These are phyloP conservation scores for Sinohyriopsis cumingii DNA, from an alignment of 2,888 invertebrate species.

Conservation along the genomic window DNA sequence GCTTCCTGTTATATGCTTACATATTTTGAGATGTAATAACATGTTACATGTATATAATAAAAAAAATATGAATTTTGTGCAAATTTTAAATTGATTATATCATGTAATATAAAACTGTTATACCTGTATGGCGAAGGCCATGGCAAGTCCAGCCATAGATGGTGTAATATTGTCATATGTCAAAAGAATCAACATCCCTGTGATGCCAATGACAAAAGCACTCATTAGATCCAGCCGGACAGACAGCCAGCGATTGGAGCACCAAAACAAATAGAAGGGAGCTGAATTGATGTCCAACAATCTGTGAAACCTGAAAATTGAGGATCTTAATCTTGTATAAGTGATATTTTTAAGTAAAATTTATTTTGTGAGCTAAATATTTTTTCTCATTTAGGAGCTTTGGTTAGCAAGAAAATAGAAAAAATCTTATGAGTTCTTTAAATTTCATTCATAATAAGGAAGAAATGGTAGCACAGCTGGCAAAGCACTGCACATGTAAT, in stretches of 20 bases:
- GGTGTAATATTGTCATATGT: slow-evolving; percentile 67
- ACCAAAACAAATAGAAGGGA: slow-evolving; percentile 74
- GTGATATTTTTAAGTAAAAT: too few species aligned
- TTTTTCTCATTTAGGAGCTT: too few species aligned
- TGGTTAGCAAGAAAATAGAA: too few species aligned
- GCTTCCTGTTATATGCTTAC: too few species aligned
- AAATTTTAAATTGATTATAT: neutral
- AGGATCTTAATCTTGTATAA: neutral
- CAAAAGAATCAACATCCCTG: slow-evolving; percentile 52
- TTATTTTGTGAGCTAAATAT: too few species aligned
- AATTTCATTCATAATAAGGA: too few species aligned
- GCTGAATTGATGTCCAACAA: slow-evolving; percentile 74
- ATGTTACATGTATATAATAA: too few species aligned
- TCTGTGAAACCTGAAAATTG: slow-evolving; percentile 72
- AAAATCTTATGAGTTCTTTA: too few species aligned
- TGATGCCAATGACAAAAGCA: slow-evolving; percentile 42
- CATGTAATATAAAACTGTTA: neutral
- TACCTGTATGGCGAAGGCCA: slow-evolving; percentile 77
- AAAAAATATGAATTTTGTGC: too few species aligned
- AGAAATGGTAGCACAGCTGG: too few species aligned
- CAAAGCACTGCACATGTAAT: too few species aligned
- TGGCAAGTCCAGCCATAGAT: slow-evolving; percentile 78
- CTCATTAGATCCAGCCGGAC: slow-evolving; percentile 72
- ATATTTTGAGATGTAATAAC: too few species aligned
- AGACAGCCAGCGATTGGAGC: slow-evolving; percentile 75